Conservation (phyloP, 2,888 invertebrate genomes). For the Physocephala rufipes region DNA sequence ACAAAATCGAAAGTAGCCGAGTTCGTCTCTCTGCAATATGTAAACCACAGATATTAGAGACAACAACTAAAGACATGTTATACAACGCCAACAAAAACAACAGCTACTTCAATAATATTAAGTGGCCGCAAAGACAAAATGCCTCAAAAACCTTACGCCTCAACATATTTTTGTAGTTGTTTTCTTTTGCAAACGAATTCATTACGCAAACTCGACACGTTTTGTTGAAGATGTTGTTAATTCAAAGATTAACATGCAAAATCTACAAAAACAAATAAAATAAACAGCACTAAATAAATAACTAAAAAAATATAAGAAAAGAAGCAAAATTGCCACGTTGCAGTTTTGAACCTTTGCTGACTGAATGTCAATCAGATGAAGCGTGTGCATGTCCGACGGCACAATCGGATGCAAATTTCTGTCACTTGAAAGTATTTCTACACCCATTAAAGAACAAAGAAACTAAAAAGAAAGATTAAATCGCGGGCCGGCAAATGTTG, state of each 20-base stretch:
- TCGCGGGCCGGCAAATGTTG: background rate
- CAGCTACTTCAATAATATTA: conserved; percentile 10
- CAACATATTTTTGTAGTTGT: background rate
- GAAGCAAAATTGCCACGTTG: conserved; percentile 18
- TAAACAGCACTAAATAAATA: background rate
- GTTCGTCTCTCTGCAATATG: background rate
- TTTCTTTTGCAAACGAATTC: background rate
- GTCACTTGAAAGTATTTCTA: background rate
- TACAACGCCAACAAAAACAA: conserved; percentile 24
- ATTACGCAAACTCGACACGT: conserved; percentile 32
- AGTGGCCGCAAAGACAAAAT: conserved; percentile 5
- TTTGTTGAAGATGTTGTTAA: conserved; percentile 17
- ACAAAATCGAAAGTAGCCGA: background rate
- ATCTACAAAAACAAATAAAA: background rate
- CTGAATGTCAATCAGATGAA: conserved; percentile 20
- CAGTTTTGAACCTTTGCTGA: background rate
- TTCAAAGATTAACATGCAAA: background rate
- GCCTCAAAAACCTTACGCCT: background rate
- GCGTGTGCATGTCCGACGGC: conserved; percentile 12
- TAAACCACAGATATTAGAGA: conserved; percentile 2
- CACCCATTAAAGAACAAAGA: background rate
- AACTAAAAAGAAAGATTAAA: background rate
- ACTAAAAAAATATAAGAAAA: conserved; percentile 6
- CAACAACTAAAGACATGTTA: conserved; percentile 14
- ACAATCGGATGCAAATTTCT: conserved; percentile 25